These are phyloP conservation scores for Carassius carassius DNA, from an alignment of 2,113 vertebrate genomes.

Conservation along the genomic window DNA sequence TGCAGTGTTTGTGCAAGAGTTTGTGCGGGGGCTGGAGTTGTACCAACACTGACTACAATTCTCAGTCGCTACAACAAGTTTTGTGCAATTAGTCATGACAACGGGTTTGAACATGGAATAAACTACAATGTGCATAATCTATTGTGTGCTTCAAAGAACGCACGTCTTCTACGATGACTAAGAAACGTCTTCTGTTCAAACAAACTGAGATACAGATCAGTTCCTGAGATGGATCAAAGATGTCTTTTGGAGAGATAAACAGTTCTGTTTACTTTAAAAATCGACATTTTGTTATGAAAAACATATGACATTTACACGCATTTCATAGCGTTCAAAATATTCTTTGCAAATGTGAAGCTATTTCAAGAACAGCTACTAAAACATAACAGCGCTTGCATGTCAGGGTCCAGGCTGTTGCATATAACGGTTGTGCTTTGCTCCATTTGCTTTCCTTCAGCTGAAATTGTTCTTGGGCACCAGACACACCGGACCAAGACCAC, in stretches of 20 bases:
- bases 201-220: constrained; percentile 12
- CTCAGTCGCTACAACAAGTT: background rate
- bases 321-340: background rate
- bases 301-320: constrained; percentile 1
- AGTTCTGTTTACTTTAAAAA: constrained; percentile 17
- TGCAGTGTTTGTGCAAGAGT: constrained; percentile 68
- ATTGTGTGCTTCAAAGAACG: background rate
- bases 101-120: background rate
- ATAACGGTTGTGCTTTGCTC: constrained; percentile 57
- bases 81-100: background rate
- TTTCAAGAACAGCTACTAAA: constrained; percentile 24
- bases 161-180: background rate
- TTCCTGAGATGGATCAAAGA: constrained; percentile 16
- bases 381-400: constrained; percentile 38
- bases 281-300: constrained; percentile 2
- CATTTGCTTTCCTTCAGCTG: constrained; percentile 48
- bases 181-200: background rate
- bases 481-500: constrained; percentile 54
- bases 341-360: background rate
- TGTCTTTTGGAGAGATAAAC: constrained; percentile 1
- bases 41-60: background rate
- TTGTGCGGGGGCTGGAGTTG: constrained; percentile 23
- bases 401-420: constrained; percentile 28
- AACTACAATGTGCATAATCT: background rate
- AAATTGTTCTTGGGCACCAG: constrained; percentile 71